A percentile compares a stretch with the other conserved stretches of the same genome.
Evolutionary conservation across 2,888 invertebrate genomes (phyloP).

Genomic region (Nomada fucata): DNA sequence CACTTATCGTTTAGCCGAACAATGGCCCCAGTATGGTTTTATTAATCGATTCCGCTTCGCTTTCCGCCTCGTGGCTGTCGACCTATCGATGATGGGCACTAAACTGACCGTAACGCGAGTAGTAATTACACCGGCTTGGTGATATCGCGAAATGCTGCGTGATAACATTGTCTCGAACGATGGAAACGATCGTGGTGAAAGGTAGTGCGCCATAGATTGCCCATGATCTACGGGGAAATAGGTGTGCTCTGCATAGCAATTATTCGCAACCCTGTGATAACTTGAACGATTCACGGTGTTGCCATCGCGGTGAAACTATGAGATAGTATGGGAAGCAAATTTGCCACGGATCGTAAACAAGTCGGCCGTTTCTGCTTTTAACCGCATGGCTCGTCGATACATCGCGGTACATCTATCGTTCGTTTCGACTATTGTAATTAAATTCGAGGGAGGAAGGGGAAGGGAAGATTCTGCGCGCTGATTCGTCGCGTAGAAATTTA

Average conservation of each 20-base stretch:
- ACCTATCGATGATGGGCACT: slow-evolving; percentile 11
- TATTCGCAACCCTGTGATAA: slow-evolving; percentile 7
- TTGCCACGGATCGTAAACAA: not conserved
- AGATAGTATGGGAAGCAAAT: not conserved
- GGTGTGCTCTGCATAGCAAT: not conserved
- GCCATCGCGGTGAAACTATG: not conserved
- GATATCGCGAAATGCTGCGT: slow-evolving; percentile 25
- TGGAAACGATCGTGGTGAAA: slow-evolving; percentile 30
- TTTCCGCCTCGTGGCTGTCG: not conserved
- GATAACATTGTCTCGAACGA: slow-evolving; percentile 21
- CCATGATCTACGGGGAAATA: slow-evolving; percentile 13
- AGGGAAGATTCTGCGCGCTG: too few species aligned
- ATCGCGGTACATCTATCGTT: too few species aligned
- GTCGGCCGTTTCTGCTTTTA: too few species aligned
- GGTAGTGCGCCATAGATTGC: not conserved
- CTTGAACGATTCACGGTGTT: not conserved
- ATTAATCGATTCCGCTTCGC: not conserved
- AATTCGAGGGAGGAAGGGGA: not conserved
- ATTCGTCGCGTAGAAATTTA: too few species aligned
- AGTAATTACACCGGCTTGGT: slow-evolving; percentile 29
- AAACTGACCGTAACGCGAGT: slow-evolving; percentile 4
- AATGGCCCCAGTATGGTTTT: slow-evolving; percentile 5
- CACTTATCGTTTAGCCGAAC: slow-evolving; percentile 6
- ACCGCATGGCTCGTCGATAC: too few species aligned
- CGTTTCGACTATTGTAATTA: too few species aligned